Percentiles rank a stretch among this genome's conserved stretches.
Evolutionary conservation across 2,888 invertebrate genomes (phyloP).

Genomic region (Abrostola triplasia): DNA sequence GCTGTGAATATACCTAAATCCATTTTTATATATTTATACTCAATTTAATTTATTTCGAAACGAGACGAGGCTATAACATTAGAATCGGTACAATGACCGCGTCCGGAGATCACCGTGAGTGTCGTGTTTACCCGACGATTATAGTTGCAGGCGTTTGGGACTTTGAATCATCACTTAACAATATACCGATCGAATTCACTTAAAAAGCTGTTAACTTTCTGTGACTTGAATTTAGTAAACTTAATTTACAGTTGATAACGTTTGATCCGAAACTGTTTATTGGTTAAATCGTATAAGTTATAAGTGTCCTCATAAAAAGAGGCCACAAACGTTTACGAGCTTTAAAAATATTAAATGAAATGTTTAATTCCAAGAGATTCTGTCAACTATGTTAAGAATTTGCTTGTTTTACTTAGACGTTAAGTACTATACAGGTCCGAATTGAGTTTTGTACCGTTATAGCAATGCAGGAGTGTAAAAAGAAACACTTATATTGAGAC

Average conservation of each 20-base stretch:
- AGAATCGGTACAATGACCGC: slow-evolving; percentile 69
- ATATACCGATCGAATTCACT: slow-evolving; percentile 42
- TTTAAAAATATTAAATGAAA: slow-evolving; percentile 21
- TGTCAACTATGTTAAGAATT: no score
- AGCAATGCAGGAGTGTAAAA: slow-evolving; percentile 73
- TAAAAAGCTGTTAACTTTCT: slow-evolving; percentile 37
- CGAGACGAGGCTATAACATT: slow-evolving; percentile 50
- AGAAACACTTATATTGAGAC: slow-evolving; percentile 66
- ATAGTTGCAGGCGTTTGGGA: slow-evolving; percentile 50
- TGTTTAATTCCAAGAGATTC: slow-evolving; percentile 68
- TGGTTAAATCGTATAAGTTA: slow-evolving; percentile 11
- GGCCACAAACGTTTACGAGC: slow-evolving; percentile 17
- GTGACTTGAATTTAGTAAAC: slow-evolving; percentile 26
- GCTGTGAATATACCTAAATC: slow-evolving; percentile 18
- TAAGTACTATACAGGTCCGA: slow-evolving; percentile 69
- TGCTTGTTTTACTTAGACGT: slow-evolving; percentile 73
- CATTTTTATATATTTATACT: slow-evolving; percentile 40
- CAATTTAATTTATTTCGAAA: slow-evolving; percentile 52
- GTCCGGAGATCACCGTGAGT: slow-evolving; percentile 57
- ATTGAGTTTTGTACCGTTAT: slow-evolving; percentile 80
- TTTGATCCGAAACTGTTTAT: slow-evolving; percentile 13
- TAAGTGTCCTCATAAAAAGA: slow-evolving; percentile 1
- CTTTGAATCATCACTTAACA: slow-evolving; percentile 46
- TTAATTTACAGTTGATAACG: slow-evolving; percentile 15
- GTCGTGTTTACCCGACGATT: slow-evolving; percentile 59